Evolutionary conservation across 2,797 vertebrate genomes (phyloP), one percentile per base, ranked within the genome.

Genomic region (Toxotes lorentzi): DNA sequence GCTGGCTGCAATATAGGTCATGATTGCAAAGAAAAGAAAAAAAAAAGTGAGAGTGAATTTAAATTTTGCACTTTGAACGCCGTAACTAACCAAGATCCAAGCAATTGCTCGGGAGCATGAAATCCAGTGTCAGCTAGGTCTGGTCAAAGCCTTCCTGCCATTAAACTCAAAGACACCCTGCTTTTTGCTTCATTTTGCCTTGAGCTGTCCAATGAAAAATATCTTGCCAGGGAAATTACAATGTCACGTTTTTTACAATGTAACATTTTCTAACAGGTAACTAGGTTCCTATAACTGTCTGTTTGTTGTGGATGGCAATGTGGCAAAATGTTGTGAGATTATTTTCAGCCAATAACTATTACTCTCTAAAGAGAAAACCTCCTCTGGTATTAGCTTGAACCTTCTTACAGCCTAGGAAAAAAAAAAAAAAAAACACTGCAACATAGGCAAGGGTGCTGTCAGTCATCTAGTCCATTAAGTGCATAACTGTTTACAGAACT

Each of bases 401-500:
- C 65, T 78, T 75, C 74, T 74, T 69, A 63, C n/a, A 78, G 62
- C 54, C 56, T 47, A 63, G 19, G 70, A 40, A 51, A 24, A 66
- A 73, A 76, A 76, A 67, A 17, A 12, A 41, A 75, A 9, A 40
- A 58, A 48, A 35, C 41, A 73, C 34, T 5, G 48, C 60, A 71
- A 57, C 78, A 71, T 8, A 64, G 68, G 73, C 67, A 43, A 16
- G 69, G 71, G 19, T 56, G 68, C 90, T 92, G 93, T 94, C 93
- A 93, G 82, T 94, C 92, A 94, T 83, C 77, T 65, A 86, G 75
- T 91, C 91, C 90, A 91, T 93, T 91, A 94, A 93, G 91, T 88
- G 87, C 86, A 92, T 90, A 94, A 91, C 91, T 90, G 92, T 93
- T 94, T 91, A 91, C 89, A 89, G 90, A 90, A 84, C 84, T 89